Conservation (phyloP, 2,888 invertebrate species). For the Lepidocyrtinus sp. region DNA sequence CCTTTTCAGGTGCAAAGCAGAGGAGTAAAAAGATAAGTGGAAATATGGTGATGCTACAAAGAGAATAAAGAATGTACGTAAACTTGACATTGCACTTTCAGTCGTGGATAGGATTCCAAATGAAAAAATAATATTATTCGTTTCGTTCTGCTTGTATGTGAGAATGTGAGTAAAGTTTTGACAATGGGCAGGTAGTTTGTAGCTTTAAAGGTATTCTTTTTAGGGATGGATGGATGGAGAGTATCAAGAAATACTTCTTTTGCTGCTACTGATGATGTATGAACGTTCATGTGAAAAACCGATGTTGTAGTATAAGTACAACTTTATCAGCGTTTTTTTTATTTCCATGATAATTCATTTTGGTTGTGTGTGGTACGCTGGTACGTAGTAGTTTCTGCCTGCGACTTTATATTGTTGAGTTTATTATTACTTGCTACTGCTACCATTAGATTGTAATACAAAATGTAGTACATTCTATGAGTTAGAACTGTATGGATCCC, state of each 20-base stretch:
- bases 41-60: not conserved
- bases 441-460: not conserved
- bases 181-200: no score
- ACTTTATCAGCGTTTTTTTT: not conserved
- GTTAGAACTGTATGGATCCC: no score
- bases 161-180: no score
- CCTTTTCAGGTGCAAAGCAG: not conserved
- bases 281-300: not conserved
- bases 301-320: not conserved
- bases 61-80: conserved; percentile 17
- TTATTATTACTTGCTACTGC: not conserved
- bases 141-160: no score
- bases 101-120: conserved; percentile 55
- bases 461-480: not conserved
- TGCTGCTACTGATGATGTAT: not conserved
- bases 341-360: not conserved
- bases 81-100: conserved; percentile 57
- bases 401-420: not conserved
- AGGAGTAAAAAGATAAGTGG: not conserved
- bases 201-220: no score
- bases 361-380: not conserved
- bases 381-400: no score
- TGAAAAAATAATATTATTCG: no score
- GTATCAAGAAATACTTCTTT: not conserved
- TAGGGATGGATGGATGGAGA: not conserved